Percentiles rank a stretch among this genome's conserved stretches.
Evolutionary conservation across 2,888 invertebrate genomes (phyloP).

Genomic region (Cotesia congregata): DNA sequence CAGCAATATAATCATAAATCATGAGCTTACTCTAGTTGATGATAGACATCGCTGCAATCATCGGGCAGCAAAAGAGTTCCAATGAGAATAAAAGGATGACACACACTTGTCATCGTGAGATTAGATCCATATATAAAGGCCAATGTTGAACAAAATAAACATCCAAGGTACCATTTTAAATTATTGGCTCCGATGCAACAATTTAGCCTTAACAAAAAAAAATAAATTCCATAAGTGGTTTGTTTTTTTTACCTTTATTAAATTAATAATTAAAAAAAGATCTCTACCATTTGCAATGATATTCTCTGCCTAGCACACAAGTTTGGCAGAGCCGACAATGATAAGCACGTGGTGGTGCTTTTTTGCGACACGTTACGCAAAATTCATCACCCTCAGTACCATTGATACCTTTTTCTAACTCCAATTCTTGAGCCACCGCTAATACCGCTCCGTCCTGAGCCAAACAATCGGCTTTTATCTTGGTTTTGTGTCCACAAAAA

Average conservation of each 20-base stretch:
- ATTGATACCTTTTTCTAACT: constrained; percentile 57
- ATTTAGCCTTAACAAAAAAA: constrained; percentile 77
- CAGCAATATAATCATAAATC: constrained; percentile 66
- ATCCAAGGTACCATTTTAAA: constrained; percentile 80
- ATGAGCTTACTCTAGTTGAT: constrained; percentile 79
- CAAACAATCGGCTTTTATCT: constrained; percentile 57
- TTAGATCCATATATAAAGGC: constrained; percentile 83
- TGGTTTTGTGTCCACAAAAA: constrained; percentile 69
- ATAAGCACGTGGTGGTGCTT: constrained; percentile 79
- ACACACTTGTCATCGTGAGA: constrained; percentile 87
- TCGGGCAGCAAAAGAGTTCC: constrained; percentile 82
- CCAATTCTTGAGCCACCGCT: constrained; percentile 50
- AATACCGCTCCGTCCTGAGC: constrained; percentile 48
- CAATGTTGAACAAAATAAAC: constrained; percentile 77
- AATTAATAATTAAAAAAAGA: constrained; percentile 18
- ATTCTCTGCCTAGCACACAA: constrained; percentile 83
- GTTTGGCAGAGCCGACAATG: constrained; percentile 89
- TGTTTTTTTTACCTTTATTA: background rate
- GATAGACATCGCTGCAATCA: constrained; percentile 88
- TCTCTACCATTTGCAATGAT: constrained; percentile 83
- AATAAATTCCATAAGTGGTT: constrained; percentile 15
- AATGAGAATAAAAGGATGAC: constrained; percentile 82
- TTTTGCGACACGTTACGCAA: constrained; percentile 76
- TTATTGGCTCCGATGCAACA: constrained; percentile 88
- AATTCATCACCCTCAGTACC: constrained; percentile 61